phyloP scores from a whole-genome alignment of 2,113 vertebrate species.

The Cephalopterus ornatus region DNA sequence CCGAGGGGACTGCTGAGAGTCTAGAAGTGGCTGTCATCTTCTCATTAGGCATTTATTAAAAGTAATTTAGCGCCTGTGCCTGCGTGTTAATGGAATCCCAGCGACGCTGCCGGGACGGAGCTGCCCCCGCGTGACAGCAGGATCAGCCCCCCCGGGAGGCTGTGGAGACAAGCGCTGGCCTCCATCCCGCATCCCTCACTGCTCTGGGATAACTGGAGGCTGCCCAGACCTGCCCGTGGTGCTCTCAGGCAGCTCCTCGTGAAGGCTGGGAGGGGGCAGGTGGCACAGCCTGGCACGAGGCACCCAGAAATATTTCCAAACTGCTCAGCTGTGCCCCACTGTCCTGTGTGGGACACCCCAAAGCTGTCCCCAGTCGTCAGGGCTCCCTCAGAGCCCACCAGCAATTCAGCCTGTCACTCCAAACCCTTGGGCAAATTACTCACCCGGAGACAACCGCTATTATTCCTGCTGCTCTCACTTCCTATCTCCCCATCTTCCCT shows the following conservation, averaged over 20 bases:
- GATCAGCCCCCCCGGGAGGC: neutral
- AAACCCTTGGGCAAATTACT: neutral
- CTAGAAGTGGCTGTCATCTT: constrained; percentile 29
- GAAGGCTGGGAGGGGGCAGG: neutral
- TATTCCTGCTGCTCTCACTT: neutral
- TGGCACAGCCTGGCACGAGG: neutral
- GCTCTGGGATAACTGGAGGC: neutral
- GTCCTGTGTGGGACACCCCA: neutral
- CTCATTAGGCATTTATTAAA: constrained; percentile 64
- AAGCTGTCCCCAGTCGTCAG: neutral
- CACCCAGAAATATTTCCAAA: neutral
- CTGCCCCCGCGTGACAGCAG: neutral
- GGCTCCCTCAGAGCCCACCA: neutral
- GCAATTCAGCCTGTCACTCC: neutral
- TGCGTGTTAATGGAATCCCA: neutral
- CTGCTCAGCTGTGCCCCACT: neutral
- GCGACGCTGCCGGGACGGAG: rapidly evolving
- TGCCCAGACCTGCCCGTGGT: rapidly evolving
- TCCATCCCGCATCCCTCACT: rapidly evolving
- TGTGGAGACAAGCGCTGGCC: neutral
- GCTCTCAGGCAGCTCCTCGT: neutral
- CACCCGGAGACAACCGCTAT: neutral
- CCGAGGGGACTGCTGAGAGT: neutral
- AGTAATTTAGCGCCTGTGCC: constrained; percentile 16
- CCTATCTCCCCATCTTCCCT: neutral